A percentile compares a stretch with the other conserved stretches of the same genome.
These are phyloP conservation scores for Apeira syringaria DNA, from an alignment of 2,888 invertebrate genomes.

Conservation along the genomic window DNA sequence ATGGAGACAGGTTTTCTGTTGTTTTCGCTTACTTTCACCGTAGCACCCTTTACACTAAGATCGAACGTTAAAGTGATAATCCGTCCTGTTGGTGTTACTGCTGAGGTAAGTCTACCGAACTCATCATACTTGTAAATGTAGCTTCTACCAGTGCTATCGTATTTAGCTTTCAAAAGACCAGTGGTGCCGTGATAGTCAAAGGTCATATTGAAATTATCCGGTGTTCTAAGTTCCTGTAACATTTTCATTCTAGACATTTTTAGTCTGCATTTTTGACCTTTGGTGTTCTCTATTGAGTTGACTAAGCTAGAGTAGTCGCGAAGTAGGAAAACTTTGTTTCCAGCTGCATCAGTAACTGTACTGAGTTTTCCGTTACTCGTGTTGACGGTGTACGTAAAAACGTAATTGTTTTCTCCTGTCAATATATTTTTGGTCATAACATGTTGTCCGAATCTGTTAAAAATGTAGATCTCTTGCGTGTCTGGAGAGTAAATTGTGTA, in stretches of 20 bases:
- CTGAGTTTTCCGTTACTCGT: constrained; percentile 97
- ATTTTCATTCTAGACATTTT: constrained; percentile 96
- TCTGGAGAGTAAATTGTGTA: constrained; percentile 98
- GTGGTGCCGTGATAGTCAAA: constrained; percentile 97
- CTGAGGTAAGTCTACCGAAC: constrained; percentile 95
- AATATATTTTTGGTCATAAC: constrained; percentile 96
- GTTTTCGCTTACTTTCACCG: constrained; percentile 92
- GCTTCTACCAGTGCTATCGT: constrained; percentile 94
- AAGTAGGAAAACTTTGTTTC: constrained; percentile 93
- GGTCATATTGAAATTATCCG: constrained; percentile 96
- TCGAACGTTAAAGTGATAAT: constrained; percentile 94
- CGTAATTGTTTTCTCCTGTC: constrained; percentile 96
- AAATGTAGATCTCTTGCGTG: constrained; percentile 96
- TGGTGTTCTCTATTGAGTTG: constrained; percentile 96
- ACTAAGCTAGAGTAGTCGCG: constrained; percentile 94
- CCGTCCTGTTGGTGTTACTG: constrained; percentile 97
- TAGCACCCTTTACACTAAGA: constrained; percentile 95
- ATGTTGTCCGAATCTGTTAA: constrained; percentile 97
- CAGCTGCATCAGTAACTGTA: constrained; percentile 96
- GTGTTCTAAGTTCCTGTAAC: constrained; percentile 94
- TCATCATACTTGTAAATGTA: constrained; percentile 98
- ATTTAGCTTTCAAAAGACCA: constrained; percentile 93
- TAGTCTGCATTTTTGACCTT: constrained; percentile 95
- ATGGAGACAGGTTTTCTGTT: constrained; percentile 92
- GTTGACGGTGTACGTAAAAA: constrained; percentile 98